phyloP scores from a whole-genome alignment of 2,888 invertebrate genomes.

The Cephus sareptanus region DNA sequence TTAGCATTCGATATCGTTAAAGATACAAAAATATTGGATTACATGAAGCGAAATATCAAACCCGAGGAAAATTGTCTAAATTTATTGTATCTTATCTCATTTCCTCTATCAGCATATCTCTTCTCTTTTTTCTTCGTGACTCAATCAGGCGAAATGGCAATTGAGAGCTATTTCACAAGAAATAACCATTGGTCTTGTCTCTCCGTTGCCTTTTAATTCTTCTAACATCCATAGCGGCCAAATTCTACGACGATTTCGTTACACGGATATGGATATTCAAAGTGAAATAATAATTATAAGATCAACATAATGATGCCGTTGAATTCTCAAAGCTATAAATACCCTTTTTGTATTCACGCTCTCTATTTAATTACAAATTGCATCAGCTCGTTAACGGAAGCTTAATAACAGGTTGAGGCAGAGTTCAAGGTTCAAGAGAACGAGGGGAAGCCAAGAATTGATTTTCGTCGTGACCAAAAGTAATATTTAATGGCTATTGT shows the following conservation, averaged over 20 bases:
- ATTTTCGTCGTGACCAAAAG: too few relatives aligned
- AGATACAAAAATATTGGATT: too few relatives aligned
- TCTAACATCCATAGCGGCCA: too few relatives aligned
- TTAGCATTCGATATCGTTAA: too few relatives aligned
- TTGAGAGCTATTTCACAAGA: background rate
- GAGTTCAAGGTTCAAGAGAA: background rate
- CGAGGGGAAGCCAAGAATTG: background rate
- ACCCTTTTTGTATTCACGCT: too few relatives aligned
- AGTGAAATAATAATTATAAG: too few relatives aligned
- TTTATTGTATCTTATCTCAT: background rate
- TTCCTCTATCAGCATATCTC: background rate
- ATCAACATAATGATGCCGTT: too few relatives aligned
- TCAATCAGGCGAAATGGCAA: background rate
- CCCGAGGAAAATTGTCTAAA: background rate
- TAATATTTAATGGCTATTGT: too few relatives aligned
- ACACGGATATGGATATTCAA: too few relatives aligned
- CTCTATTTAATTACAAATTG: conserved; percentile 1
- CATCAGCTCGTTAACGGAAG: conserved; percentile 1
- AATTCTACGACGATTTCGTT: too few relatives aligned
- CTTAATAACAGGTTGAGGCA: background rate
- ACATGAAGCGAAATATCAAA: background rate
- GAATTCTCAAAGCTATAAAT: too few relatives aligned
- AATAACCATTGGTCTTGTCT: background rate
- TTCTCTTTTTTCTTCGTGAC: background rate
- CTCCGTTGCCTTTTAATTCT: too few relatives aligned